phyloP scores from a whole-genome alignment of 2,797 vertebrate genomes.

The Potorous gilbertii region DNA sequence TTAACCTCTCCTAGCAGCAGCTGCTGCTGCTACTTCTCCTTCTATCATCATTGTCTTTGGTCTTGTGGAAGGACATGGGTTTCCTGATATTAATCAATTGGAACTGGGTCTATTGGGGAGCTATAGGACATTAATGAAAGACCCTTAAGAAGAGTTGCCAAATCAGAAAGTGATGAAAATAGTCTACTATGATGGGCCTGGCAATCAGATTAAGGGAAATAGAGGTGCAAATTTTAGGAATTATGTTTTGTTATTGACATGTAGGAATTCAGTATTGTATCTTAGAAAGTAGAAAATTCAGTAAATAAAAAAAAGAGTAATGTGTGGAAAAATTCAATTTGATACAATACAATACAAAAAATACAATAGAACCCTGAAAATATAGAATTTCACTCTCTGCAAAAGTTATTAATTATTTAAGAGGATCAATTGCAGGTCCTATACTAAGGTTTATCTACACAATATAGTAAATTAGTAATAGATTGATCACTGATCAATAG shows the following conservation, averaged over 20 bases:
- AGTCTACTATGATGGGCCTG: background rate
- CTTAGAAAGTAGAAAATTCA: background rate
- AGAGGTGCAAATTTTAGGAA: background rate
- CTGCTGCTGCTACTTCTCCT: background rate
- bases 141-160: background rate
- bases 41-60: background rate
- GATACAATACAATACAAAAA: no score
- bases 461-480: background rate
- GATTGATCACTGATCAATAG: background rate
- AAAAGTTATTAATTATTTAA: background rate
- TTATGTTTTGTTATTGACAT: background rate
- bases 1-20: background rate
- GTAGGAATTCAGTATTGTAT: background rate
- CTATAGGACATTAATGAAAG: background rate
- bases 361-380: background rate
- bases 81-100: background rate
- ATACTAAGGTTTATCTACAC: background rate
- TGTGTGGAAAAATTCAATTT: background rate
- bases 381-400: background rate
- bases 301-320: background rate
- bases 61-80: background rate
- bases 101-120: background rate
- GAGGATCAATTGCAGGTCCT: background rate
- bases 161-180: background rate
- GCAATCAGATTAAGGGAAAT: background rate